Percentiles rank a stretch among this genome's conserved stretches.
Conservation (phyloP, 2,797 vertebrate genomes). For the Bradypus variegatus region DNA sequence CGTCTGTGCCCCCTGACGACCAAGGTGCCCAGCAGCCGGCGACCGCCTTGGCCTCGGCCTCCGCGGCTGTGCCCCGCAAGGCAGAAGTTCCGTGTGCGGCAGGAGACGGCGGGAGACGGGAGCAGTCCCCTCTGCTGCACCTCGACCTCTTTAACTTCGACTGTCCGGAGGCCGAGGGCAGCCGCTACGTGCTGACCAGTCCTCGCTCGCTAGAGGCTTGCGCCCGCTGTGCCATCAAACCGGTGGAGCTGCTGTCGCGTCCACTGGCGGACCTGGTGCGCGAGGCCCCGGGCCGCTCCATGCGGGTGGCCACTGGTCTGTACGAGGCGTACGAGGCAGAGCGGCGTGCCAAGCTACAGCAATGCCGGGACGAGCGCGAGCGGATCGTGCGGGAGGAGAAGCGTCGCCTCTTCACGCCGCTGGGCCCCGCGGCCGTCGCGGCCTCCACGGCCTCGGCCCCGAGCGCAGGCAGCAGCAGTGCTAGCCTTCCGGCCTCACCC, state of each 20-base stretch:
- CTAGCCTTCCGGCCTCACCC: conserved; percentile 67
- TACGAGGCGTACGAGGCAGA: conserved; percentile 92
- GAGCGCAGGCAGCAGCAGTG: conserved; percentile 42
- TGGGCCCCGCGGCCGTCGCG: conserved; percentile 37
- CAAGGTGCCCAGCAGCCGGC: conserved; percentile 62
- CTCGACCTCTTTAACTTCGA: conserved; percentile 97
- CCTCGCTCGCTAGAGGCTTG: conserved; percentile 95
- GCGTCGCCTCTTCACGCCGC: conserved; percentile 79
- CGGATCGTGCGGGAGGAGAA: conserved; percentile 91
- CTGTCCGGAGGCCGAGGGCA: conserved; percentile 89
- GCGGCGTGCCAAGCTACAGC: conserved; percentile 86
- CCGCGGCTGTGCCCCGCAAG: conserved; percentile 43
- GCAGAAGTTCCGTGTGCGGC: conserved; percentile 26
- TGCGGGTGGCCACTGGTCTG: conserved; percentile 90
- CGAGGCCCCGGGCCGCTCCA: conserved; percentile 90
- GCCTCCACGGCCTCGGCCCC: conserved; percentile 49
- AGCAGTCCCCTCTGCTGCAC: conserved; percentile 84
- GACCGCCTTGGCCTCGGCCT: conserved; percentile 52
- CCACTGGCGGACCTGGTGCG: conserved; percentile 86
- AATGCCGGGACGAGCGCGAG: conserved; percentile 91
- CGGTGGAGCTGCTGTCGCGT: conserved; percentile 89
- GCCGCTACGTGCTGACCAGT: conserved; percentile 96
- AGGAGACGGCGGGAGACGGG: conserved; percentile 61
- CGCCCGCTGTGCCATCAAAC: conserved; percentile 91
- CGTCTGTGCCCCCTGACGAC: conserved; percentile 69